A percentile compares a stretch with the other conserved stretches of the same genome.
phyloP scores from a whole-genome alignment of 2,113 vertebrate genomes.

The Corapipo altera region DNA sequence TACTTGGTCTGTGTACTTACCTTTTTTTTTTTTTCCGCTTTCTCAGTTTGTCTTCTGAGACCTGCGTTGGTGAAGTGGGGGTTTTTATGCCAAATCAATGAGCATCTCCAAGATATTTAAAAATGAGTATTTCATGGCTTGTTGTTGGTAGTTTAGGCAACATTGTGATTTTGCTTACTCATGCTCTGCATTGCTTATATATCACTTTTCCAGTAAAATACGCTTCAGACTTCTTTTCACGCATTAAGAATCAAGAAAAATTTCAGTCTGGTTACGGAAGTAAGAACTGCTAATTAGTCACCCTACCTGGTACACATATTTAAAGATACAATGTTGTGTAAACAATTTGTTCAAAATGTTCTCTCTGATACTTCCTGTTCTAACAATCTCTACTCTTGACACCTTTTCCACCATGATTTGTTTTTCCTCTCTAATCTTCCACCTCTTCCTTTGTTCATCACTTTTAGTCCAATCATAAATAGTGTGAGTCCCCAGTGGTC shows the following conservation, averaged over 20 bases:
- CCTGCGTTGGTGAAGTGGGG: background rate
- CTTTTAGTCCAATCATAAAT: background rate
- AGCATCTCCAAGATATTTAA: background rate
- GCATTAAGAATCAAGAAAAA: background rate
- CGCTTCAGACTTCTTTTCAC: background rate
- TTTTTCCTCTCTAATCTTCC: background rate
- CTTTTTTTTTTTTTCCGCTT: background rate
- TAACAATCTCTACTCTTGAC: background rate
- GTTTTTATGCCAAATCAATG: background rate
- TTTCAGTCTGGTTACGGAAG: background rate
- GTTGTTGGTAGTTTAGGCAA: background rate
- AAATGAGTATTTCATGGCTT: background rate
- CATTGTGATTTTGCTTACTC: background rate
- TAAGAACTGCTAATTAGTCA: background rate
- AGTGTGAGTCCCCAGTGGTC: background rate
- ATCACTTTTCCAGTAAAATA: background rate
- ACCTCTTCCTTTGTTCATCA: background rate
- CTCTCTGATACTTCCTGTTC: background rate
- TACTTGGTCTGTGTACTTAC: fast-evolving
- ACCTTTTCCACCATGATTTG: background rate
- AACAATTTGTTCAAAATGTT: background rate
- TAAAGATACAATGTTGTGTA: background rate
- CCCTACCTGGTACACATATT: background rate
- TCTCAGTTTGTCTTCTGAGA: background rate
- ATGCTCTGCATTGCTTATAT: background rate